Evolutionary conservation across 1,140 invertebrate genomes (phyloP), one percentile per base, ranked within the genome.

Genomic region (Lordiphosa stackelbergi): DNA sequence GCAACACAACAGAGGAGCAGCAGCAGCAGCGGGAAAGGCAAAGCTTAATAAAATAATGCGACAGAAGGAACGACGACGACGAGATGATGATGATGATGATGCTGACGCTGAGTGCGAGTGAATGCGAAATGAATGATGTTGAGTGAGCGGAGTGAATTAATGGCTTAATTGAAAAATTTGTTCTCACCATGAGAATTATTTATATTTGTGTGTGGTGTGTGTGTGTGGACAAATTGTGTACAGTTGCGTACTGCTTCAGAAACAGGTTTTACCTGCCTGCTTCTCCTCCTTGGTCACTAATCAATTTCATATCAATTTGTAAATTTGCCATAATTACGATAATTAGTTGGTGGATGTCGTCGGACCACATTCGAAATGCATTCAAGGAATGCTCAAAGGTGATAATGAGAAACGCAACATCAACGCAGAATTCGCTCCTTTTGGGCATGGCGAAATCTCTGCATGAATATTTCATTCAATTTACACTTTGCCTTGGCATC

Each of bases 231-330:
- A 54, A 49, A 46, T 22, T 35, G 47, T 16, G 47, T 49, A 49
- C 47, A 37, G 47, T 37, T 36, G 13, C 9, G 47, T 36, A 28
- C 47, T 12, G 9, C 31, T 11, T 41, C 40, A 13, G 2, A 13
- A 41, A 53, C 52, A 34, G 40, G 37, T 42, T 42, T n/a, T 43
- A 42, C 49, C 52, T 28, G 45, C 19, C 57, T 42, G 36, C 38
- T 13, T 10, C 54, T 31, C 47, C 54, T 41, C 52, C 59, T 45
- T 64, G 72, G 64, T 72, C 78, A 70, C 74, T 86, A 86, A 86
- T 86, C 84, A 86, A 86, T 86, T 86, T 86, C 74, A 86, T 86
- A 86, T 86, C 84, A 86, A 86, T 86, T 86, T 86, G 84, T 86
- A 86, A 86, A 86, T 86, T 85, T 81, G 84, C 84, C 79, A 86